Conservation (phyloP, 2,888 invertebrate species). For the Drosophila paranaensis region DNA sequence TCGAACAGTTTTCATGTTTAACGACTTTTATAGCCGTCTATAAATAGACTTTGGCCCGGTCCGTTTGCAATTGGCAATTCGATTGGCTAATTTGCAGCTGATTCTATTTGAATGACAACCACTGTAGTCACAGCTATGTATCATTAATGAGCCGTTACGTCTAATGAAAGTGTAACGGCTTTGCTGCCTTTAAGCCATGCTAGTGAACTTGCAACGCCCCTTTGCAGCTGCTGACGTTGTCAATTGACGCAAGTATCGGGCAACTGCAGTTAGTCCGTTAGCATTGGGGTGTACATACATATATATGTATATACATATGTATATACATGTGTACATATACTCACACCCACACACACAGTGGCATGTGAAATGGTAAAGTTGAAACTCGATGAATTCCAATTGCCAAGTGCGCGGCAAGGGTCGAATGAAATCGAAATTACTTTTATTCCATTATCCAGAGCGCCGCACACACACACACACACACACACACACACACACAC, state of each 20-base stretch:
- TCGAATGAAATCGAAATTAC: constrained; percentile 61
- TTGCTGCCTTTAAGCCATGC: background rate
- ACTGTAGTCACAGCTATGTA: background rate
- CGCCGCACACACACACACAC: background rate
- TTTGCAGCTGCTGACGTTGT: constrained; percentile 28
- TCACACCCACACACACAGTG: background rate
- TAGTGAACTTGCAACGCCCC: constrained; percentile 6
- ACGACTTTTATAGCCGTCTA: background rate
- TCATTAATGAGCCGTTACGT: background rate
- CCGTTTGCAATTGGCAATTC: background rate
- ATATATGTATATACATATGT: background rate
- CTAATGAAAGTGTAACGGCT: constrained; percentile 8
- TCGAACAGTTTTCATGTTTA: background rate
- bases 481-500: constrained; percentile 1
- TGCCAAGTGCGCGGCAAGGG: constrained; percentile 16
- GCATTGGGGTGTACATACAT: background rate
- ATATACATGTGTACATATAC: background rate
- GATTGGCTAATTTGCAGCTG: background rate
- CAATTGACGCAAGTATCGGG: constrained; percentile 30
- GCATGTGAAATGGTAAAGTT: constrained; percentile 67
- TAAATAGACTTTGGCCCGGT: background rate
- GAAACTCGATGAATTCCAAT: constrained; percentile 24
- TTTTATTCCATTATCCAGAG: constrained; percentile 31
- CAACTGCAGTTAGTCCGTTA: constrained; percentile 15
- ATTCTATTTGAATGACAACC: background rate